Evolutionary conservation across 2,113 vertebrate species (phyloP).

Genomic region (Serinus canaria): DNA sequence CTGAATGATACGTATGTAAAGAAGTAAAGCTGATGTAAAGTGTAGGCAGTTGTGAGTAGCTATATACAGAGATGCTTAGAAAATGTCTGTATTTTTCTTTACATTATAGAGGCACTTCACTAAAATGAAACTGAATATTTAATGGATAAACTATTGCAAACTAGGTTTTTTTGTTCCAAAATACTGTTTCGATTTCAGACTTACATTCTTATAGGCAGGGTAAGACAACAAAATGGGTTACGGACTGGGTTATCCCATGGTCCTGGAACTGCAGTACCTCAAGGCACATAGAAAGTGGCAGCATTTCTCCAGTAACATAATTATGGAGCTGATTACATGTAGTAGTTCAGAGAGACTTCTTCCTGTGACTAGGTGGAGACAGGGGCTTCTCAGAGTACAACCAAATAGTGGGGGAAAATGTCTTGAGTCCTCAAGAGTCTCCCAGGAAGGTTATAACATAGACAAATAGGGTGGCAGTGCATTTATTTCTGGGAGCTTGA

Average conservation of each 20-base stretch:
- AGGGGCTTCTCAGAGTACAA: background rate
- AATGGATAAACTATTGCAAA: background rate
- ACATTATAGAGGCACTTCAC: background rate
- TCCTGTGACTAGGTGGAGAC: background rate
- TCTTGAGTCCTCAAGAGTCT: background rate
- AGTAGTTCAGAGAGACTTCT: background rate
- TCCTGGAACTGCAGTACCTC: background rate
- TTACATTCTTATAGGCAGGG: background rate
- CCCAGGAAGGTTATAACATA: background rate
- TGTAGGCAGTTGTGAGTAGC: background rate
- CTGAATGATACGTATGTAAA: background rate
- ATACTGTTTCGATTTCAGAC: background rate
- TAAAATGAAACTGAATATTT: background rate
- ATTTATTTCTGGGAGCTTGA: background rate
- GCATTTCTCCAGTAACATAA: background rate
- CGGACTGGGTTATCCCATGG: background rate
- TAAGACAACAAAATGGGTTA: background rate
- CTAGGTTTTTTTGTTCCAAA: background rate
- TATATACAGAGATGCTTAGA: background rate
- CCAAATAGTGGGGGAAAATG: background rate
- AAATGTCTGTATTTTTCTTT: background rate
- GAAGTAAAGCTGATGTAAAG: background rate
- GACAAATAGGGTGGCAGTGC: background rate
- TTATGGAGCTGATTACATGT: background rate
- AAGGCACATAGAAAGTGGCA: background rate